Percentiles rank a stretch among this genome's conserved stretches.
phyloP scores from a whole-genome alignment of 2,888 invertebrate genomes.

The Ashinkailepas kermadecensis region DNA sequence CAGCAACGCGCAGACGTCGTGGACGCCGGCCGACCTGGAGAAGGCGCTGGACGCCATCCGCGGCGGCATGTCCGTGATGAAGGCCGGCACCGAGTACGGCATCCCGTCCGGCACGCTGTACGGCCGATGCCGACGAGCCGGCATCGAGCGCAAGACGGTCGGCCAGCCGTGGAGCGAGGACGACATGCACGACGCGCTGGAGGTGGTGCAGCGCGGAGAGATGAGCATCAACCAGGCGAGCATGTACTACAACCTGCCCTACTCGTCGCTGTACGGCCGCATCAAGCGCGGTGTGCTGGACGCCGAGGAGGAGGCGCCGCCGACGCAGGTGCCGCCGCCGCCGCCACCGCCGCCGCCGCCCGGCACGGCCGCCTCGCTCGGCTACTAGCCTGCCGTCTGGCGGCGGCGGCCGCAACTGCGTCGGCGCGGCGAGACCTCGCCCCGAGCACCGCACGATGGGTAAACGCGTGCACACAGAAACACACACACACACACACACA shows the following conservation, averaged over 20 bases:
- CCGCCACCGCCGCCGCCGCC: not conserved
- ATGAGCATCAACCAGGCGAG: conserved; percentile 92
- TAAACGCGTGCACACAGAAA: not conserved
- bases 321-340: not conserved
- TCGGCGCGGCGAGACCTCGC: not conserved
- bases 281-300: conserved; percentile 52
- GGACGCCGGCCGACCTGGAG: conserved; percentile 55
- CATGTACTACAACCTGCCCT: conserved; percentile 82
- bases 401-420: not conserved
- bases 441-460: not conserved
- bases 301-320: conserved; percentile 31
- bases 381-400: conserved; percentile 5
- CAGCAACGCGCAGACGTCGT: conserved; percentile 80
- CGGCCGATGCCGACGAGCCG: conserved; percentile 80
- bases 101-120: conserved; percentile 83
- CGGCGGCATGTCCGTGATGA: conserved; percentile 58
- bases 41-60: conserved; percentile 54
- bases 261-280: conserved; percentile 79
- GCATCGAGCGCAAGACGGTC: conserved; percentile 64
- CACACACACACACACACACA: not conserved
- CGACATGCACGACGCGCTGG: conserved; percentile 82
- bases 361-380: conserved; percentile 16
- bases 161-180: conserved; percentile 75
- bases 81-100: conserved; percentile 75
- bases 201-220: conserved; percentile 79